These are phyloP conservation scores for Bedellia somnulentella DNA, from an alignment of 2,888 invertebrate species.

Conservation along the genomic window DNA sequence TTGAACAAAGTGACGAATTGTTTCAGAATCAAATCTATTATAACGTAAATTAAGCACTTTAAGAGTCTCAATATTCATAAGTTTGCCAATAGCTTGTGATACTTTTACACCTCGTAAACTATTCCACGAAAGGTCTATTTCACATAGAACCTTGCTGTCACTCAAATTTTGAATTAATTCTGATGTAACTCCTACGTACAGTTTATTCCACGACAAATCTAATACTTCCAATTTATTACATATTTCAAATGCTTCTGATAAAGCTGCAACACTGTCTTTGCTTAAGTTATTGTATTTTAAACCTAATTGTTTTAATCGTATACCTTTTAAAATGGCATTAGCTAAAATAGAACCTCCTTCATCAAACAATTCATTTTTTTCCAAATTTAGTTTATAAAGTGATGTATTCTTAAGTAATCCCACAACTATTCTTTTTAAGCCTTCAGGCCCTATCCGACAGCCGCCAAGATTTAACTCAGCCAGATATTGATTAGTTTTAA, in stretches of 20 bases:
- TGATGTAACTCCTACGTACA: slow-evolving; percentile 8
- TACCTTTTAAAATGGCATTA: slow-evolving; percentile 3
- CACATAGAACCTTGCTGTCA: slow-evolving; percentile 4
- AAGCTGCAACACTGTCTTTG: neutral
- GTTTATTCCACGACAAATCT: slow-evolving; percentile 21
- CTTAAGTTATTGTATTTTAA: slow-evolving; percentile 6
- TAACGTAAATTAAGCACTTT: slow-evolving; percentile 4
- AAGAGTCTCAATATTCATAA: slow-evolving; percentile 4
- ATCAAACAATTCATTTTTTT: slow-evolving; percentile 18
- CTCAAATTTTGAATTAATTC: slow-evolving; percentile 4
- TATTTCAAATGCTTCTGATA: slow-evolving; percentile 14
- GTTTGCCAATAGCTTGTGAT: slow-evolving; percentile 1
- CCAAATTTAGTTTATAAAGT: slow-evolving; percentile 16
- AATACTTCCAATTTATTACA: neutral
- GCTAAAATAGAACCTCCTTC: slow-evolving; percentile 16
- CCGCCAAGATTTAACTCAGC: slow-evolving; percentile 18
- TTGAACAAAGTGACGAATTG: no score
- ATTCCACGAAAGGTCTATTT: slow-evolving; percentile 8
- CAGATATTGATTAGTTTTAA: slow-evolving; percentile 15
- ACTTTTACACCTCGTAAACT: slow-evolving; percentile 3
- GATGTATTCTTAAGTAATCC: slow-evolving; percentile 10
- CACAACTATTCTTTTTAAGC: slow-evolving; percentile 13
- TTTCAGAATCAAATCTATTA: slow-evolving; percentile 8
- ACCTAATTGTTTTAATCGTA: slow-evolving; percentile 2
- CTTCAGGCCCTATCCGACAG: slow-evolving; percentile 17